Evolutionary conservation across 2,888 invertebrate species (phyloP).

Genomic region (Caenorhabditis plicata): DNA sequence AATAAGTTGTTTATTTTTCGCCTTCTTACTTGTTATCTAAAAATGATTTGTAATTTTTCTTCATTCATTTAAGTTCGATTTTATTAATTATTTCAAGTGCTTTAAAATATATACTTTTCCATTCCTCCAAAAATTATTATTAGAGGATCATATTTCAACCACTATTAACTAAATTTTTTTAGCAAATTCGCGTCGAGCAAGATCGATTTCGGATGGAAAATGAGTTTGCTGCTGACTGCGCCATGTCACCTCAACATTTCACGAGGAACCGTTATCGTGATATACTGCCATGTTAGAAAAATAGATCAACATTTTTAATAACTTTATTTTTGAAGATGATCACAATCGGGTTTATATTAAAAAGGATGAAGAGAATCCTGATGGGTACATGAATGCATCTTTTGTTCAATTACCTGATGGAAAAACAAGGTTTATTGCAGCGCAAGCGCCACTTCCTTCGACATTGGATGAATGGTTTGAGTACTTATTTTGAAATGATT

Average conservation of each 20-base stretch:
- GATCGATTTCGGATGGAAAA: slow-evolving; percentile 31
- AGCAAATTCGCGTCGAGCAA: slow-evolving; percentile 51
- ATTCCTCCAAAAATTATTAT: no score
- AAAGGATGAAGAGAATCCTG: slow-evolving; percentile 31
- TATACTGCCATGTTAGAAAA: slow-evolving; percentile 53
- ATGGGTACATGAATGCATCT: slow-evolving; percentile 60
- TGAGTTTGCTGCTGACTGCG: slow-evolving; percentile 23
- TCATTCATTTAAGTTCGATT: no score
- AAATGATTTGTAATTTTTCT: no score
- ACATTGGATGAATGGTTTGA: slow-evolving; percentile 55
- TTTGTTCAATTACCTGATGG: slow-evolving; percentile 36
- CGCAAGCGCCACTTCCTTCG: slow-evolving; percentile 54
- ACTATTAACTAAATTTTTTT: slow-evolving; percentile 6
- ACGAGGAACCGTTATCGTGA: slow-evolving; percentile 58
- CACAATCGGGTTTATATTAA: slow-evolving; percentile 47
- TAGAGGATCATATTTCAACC: no score
- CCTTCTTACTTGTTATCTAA: no score
- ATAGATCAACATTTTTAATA: neutral
- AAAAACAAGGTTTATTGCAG: slow-evolving; percentile 52
- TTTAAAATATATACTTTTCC: no score
- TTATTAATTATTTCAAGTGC: no score
- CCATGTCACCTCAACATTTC: slow-evolving; percentile 33
- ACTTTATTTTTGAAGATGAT: slow-evolving; percentile 45
- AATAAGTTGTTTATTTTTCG: no score
- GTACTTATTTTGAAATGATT: neutral